Conservation (phyloP, 2,888 invertebrate species). For the Zygothrica quintamaculata region DNA sequence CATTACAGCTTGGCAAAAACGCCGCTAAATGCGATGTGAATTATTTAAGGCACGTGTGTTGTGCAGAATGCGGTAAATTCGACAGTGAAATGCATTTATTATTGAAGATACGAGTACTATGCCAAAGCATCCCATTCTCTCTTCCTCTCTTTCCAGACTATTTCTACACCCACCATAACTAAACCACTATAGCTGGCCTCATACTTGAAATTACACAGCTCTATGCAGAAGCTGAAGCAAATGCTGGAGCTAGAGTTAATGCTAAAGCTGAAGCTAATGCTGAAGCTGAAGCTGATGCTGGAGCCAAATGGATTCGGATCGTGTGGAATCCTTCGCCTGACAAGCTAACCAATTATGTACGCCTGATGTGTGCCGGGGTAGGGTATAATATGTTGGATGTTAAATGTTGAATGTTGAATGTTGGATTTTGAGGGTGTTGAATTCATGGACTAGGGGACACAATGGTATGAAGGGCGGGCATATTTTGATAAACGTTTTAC, state of each 20-base stretch:
- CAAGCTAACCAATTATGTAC: slow-evolving; percentile 73
- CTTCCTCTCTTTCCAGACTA: too few relatives aligned
- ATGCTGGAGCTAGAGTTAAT: slow-evolving; percentile 5
- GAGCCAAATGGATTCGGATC: slow-evolving; percentile 26
- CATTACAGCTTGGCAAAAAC: slow-evolving; percentile 73
- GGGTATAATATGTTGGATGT: not conserved
- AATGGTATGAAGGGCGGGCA: slow-evolving; percentile 3
- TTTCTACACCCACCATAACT: not conserved
- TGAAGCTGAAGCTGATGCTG: not conserved
- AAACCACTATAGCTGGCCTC: too few relatives aligned
- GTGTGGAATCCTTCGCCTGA: slow-evolving; percentile 60
- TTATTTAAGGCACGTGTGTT: slow-evolving; percentile 81
- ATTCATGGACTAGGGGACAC: not conserved
- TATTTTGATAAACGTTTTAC: slow-evolving; percentile 77
- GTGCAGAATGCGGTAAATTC: slow-evolving; percentile 81
- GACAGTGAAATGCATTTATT: slow-evolving; percentile 81
- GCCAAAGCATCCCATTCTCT: not conserved
- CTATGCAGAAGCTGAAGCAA: not conserved
- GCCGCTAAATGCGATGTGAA: slow-evolving; percentile 77
- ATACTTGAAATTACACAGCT: not conserved
- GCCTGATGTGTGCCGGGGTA: slow-evolving; percentile 52
- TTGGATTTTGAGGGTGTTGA: not conserved
- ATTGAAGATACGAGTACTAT: slow-evolving; percentile 65
- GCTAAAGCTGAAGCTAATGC: not conserved
- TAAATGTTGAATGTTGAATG: not conserved